Conservation (phyloP, 2,888 invertebrate species). For the Drosophila anomalipes region DNA sequence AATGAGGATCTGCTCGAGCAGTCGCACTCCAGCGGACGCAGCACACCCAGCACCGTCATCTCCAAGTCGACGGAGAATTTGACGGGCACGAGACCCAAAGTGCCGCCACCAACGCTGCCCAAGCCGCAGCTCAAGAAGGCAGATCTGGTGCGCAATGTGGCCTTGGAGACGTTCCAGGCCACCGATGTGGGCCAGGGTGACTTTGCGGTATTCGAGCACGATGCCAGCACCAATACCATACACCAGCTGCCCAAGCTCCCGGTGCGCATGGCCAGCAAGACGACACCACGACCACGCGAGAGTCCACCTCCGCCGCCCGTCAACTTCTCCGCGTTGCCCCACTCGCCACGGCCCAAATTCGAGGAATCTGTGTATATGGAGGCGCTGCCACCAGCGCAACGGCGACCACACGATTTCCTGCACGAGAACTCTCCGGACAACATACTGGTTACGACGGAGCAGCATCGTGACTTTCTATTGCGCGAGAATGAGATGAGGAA, state of each 20-base stretch:
- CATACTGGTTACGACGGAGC: slow-evolving; percentile 83
- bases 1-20: slow-evolving; percentile 82
- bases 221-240: slow-evolving; percentile 84
- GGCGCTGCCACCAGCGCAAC: slow-evolving; percentile 82
- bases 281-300: slow-evolving; percentile 80
- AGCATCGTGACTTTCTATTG: slow-evolving; percentile 84
- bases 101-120: slow-evolving; percentile 78
- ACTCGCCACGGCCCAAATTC: slow-evolving; percentile 49
- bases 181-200: slow-evolving; percentile 84
- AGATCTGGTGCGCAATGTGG: slow-evolving; percentile 82
- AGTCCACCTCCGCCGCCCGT: slow-evolving; percentile 85
- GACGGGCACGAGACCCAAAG: slow-evolving; percentile 70
- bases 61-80: slow-evolving; percentile 81
- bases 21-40: slow-evolving; percentile 64
- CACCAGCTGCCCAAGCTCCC: slow-evolving; percentile 78
- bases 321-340: slow-evolving; percentile 83
- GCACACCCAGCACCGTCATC: slow-evolving; percentile 67
- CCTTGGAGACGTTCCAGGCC: slow-evolving; percentile 83
- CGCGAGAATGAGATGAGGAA: slow-evolving; percentile 85
- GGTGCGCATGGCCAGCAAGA: slow-evolving; percentile 65
- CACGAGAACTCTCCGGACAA: slow-evolving; percentile 85
- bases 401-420: slow-evolving; percentile 80
- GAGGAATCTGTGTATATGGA: slow-evolving; percentile 81
- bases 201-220: slow-evolving; percentile 84
- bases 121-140: slow-evolving; percentile 84